phyloP scores from a whole-genome alignment of 2,113 vertebrate genomes.

The Orycteropus afer region DNA sequence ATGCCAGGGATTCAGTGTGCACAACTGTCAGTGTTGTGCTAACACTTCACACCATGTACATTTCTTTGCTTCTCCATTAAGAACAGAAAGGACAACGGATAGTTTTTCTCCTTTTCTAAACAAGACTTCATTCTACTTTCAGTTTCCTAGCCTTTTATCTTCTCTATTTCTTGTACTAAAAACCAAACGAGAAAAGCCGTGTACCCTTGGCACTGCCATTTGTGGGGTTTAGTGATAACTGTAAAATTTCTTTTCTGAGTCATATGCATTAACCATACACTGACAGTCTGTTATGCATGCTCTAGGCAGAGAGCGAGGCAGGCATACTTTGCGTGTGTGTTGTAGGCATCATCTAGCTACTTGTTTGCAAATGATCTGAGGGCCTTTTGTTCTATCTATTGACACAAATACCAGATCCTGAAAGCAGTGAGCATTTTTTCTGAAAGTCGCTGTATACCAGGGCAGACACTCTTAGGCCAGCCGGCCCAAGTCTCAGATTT shows the following conservation, averaged over 20 bases:
- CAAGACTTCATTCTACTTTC: constrained; percentile 38
- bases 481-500: background rate
- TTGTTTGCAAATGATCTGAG: constrained; percentile 68
- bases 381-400: constrained; percentile 56
- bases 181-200: background rate
- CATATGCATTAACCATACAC: background rate
- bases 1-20: background rate
- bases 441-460: background rate
- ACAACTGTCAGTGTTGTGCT: background rate
- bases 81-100: background rate
- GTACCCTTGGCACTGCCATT: background rate
- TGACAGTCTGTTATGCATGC: background rate
- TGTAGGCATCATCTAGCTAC: constrained; percentile 32
- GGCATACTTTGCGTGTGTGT: background rate
- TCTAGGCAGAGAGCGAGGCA: background rate
- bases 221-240: background rate
- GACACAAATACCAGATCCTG: constrained; percentile 11
- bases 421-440: background rate
- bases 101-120: constrained; percentile 3
- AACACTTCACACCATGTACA: background rate
- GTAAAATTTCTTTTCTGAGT: background rate
- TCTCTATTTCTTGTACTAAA: background rate
- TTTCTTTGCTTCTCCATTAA: constrained; percentile 45
- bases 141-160: constrained; percentile 45
- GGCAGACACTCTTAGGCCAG: background rate